Evolutionary conservation across 30 jellyfish, hydroid and myxozoan species (phyloP), one percentile per base, ranked within the genome.

Genomic region (Catostylus mosaicus): DNA sequence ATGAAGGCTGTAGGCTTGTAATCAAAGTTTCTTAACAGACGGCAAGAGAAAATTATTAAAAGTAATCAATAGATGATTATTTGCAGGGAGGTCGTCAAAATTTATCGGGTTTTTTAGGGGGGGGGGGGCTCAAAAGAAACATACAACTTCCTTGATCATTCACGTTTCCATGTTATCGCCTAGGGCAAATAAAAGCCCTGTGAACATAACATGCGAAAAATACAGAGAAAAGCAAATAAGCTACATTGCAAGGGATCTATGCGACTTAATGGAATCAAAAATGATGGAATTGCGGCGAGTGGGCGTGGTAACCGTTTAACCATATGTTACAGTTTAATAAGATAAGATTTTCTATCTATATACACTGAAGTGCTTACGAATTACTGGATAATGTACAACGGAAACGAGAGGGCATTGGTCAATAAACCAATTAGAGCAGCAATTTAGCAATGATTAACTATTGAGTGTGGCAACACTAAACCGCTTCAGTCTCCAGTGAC

Each of bases 231-330:
- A 48, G 14, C 63, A 48, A 8, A 48, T 48, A 48, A 48, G 63
- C 63, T 4, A 16, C 24, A 16, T 2, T 16, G 54, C 63, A 9
- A 48, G 24, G 27, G 27, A 16, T 48, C 1, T 9, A 48, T 3
- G 24, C 63, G 24, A 9, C 24, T 27, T 48, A 48, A 2, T 48
- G 20, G 63, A 48, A 48, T 48, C 14, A 4, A 1, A 59, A 27
- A 23, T 37, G 38, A 60, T 68, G 45, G 78, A 33, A 24, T 40
- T 54, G 88, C 45, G 78, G 78, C 36, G 47, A 48, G 75, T 7
- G 59, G 88, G 88, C 78, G 79, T 61, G 88, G 66, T 59, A 43
- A 54, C 35, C 40, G 43, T 20, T 34, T 36, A 26, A 62, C 78
- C 77, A 59, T 61, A 59, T 76, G 88, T 27, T 76, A 31, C 76